Base-by-base conservation (phyloP, 2,797 vertebrate species). In the Hippoglossus hippoglossus region DNA sequence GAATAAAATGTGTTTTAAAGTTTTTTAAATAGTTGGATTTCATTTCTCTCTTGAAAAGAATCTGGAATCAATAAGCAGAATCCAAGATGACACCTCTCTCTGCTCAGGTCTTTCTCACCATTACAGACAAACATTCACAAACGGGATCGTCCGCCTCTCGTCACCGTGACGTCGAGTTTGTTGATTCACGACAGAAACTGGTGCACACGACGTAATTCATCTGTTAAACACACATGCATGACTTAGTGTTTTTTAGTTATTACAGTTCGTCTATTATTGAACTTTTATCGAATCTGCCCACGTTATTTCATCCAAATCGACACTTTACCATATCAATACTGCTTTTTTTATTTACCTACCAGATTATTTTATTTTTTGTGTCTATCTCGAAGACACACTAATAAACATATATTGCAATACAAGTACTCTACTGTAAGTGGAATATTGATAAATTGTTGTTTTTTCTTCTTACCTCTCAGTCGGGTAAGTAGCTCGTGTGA, bases 231-330 rank as follows among this genome's bases (percentile, higher is more conserved):
- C 61, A 79, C 78, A 67, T 82, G 69, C 74, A 60, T 88, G 76
- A 76, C 36, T 36, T 82, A 60, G 75, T 80, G 60, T 86, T 75
- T 89, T 94, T 94, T 93, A 67, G 28, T 51, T 78, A 70, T 94
- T 94, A 88, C 93, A 93, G 89, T 90, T 92, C 93, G 86, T 92
- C 70, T 85, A 76, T 95, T 21, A 41, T 24, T 44, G 3, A 44
- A 93, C 93, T 93, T 74, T 70, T 67, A 60, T 79, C 62, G 49
- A 53, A 55, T 46, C 0, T 54, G 47, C 55, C 60, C 65, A 28
- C 12, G 0, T 73, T 66, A 73, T 81, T 80, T 70, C 63, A 63
- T 67, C 49, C 21, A 46, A 69, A 77, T 59, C 21, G 39, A 74
- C 54, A 77, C 77, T 57, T 76, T 79, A 71, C 22, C 59, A 41